These are phyloP conservation scores for Druon quercuslanigerum DNA, from an alignment of 1,140 invertebrate genomes.

Conservation along the genomic window DNA sequence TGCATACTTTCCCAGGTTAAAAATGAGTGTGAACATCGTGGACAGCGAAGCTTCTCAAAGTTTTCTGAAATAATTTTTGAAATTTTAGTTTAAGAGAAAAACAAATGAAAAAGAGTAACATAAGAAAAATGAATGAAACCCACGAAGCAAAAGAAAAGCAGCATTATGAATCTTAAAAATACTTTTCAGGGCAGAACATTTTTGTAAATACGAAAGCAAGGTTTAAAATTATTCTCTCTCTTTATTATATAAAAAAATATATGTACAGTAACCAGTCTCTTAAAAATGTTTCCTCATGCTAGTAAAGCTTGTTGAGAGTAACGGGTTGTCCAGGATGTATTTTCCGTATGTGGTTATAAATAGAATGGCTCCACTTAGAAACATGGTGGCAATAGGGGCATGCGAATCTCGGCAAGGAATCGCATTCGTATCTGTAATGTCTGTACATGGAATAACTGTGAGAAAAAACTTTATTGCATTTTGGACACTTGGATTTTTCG, in stretches of 20 bases:
- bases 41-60: too few relatives aligned
- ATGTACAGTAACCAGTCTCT: conserved; percentile 16
- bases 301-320: conserved; percentile 59
- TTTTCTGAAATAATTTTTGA: neutral
- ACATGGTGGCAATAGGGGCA: conserved; percentile 75
- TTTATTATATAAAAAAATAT: conserved; percentile 15
- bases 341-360: conserved; percentile 68
- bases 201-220: neutral
- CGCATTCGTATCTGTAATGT: conserved; percentile 84
- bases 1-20: neutral
- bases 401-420: conserved; percentile 80
- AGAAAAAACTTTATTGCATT: conserved; percentile 66
- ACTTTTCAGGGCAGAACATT: neutral
- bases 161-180: conserved; percentile 39
- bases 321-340: conserved; percentile 62
- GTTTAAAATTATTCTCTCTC: neutral
- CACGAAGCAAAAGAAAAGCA: conserved; percentile 39
- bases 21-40: neutral
- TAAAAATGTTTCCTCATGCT: conserved; percentile 13
- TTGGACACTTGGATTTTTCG: conserved; percentile 61
- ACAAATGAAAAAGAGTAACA: conserved; percentile 15
- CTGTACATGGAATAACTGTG: conserved; percentile 78
- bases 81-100: neutral
- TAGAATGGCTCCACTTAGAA: conserved; percentile 67
- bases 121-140: neutral